Conservation (phyloP, 1,140 invertebrate species). For the Goniozus legneri region DNA sequence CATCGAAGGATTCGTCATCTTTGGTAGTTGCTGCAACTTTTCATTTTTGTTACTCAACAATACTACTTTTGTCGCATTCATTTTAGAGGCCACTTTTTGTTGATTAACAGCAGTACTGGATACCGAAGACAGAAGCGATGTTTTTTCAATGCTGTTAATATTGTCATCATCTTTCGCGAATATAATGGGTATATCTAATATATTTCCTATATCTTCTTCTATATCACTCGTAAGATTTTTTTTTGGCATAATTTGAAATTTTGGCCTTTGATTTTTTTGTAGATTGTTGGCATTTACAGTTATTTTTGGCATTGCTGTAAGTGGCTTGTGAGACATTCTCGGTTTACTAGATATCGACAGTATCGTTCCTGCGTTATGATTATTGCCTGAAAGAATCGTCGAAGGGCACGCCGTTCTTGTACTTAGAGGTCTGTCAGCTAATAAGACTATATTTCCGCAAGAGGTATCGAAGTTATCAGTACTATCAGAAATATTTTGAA, state of each 20-base stretch:
- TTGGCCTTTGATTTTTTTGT: constrained; percentile 23
- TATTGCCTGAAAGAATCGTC: constrained; percentile 13
- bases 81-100: constrained; percentile 21
- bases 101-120: constrained; percentile 18
- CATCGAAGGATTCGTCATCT: constrained; percentile 31
- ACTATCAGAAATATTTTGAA: constrained; percentile 22
- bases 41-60: constrained; percentile 44
- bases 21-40: constrained; percentile 23
- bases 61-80: constrained; percentile 36
- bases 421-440: constrained; percentile 24
- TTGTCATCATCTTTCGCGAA: constrained; percentile 63
- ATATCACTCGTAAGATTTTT: constrained; percentile 32
- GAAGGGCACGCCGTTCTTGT: constrained; percentile 19
- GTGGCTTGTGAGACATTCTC: constrained; percentile 26
- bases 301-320: constrained; percentile 52
- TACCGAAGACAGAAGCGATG: constrained; percentile 22
- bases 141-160: constrained; percentile 42
- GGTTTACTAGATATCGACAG: constrained; percentile 30
- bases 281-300: constrained; percentile 34
- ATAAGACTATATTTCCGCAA: constrained; percentile 26
- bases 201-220: constrained; percentile 60
- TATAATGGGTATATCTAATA: constrained; percentile 64
- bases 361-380: constrained; percentile 24
- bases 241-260: constrained; percentile 16
- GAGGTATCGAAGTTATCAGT: constrained; percentile 19